These are phyloP conservation scores for Xiphorhynchus erythropygius DNA, from an alignment of 2,797 vertebrate species.

Conservation along the genomic window DNA sequence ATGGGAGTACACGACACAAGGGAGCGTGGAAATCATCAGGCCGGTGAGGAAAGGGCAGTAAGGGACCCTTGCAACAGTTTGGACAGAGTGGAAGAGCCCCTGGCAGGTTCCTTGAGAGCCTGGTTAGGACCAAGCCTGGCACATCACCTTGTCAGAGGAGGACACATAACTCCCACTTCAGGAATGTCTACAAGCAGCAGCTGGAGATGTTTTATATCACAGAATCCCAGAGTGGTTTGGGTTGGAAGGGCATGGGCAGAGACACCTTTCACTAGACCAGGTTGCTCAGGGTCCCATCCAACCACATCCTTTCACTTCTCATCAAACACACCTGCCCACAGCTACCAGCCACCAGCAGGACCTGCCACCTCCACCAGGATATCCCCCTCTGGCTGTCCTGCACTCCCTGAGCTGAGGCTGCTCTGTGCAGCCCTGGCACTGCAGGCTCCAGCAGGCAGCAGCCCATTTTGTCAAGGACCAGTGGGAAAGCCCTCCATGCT, in stretches of 20 bases:
- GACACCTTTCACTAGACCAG: background rate
- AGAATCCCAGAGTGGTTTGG: background rate
- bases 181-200: background rate
- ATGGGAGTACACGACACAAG: accelerated
- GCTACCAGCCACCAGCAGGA: background rate
- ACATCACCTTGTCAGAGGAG: accelerated
- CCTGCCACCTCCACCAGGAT: background rate
- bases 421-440: accelerated
- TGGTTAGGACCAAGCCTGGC: background rate
- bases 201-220: accelerated
- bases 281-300: background rate
- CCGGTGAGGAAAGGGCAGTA: background rate
- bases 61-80: accelerated
- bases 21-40: accelerated
- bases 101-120: accelerated
- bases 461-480: background rate
- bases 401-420: background rate
- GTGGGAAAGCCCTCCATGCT: accelerated
- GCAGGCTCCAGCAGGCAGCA: background rate
- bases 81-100: accelerated
- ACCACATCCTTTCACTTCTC: background rate
- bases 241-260: background rate
- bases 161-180: accelerated
- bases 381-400: background rate
- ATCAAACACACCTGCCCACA: background rate